Conservation (phyloP, 2,113 vertebrate genomes). For the Nycticebus coucang region DNA sequence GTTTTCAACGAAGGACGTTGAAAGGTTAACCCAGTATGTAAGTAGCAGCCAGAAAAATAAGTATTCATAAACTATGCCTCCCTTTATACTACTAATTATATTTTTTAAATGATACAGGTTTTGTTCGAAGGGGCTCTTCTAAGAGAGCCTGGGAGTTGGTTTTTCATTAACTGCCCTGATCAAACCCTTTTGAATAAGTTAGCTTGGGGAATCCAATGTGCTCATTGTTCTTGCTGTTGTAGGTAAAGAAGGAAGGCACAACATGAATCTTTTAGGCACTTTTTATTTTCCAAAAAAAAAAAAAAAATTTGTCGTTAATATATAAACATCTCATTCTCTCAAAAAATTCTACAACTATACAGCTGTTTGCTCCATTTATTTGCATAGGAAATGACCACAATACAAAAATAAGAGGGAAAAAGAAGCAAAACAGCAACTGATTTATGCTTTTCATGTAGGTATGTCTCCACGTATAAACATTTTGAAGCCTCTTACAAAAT, state of each 20-base stretch:
- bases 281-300: slow-evolving; percentile 90
- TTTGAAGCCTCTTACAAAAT: slow-evolving; percentile 90
- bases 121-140: not conserved
- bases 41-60: not conserved
- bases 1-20: not conserved
- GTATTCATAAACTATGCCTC: not conserved
- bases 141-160: not conserved
- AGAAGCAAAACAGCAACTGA: slow-evolving; percentile 89
- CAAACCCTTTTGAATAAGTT: not conserved
- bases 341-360: slow-evolving; percentile 89
- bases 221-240: not conserved
- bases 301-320: slow-evolving; percentile 85
- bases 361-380: slow-evolving; percentile 89
- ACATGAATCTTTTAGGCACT: slow-evolving; percentile 86
- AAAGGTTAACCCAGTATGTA: not conserved
- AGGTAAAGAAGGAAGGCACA: slow-evolving; percentile 48
- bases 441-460: slow-evolving; percentile 82
- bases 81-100: not conserved
- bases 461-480: slow-evolving; percentile 90
- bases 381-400: slow-evolving; percentile 90
- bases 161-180: not conserved
- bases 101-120: not conserved
- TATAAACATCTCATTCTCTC: slow-evolving; percentile 90
- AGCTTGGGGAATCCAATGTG: not conserved
- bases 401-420: slow-evolving; percentile 89